These are phyloP conservation scores for Pentamera pediparva DNA, from an alignment of 53 echinoderm and acorn worm species.

Conservation along the genomic window DNA sequence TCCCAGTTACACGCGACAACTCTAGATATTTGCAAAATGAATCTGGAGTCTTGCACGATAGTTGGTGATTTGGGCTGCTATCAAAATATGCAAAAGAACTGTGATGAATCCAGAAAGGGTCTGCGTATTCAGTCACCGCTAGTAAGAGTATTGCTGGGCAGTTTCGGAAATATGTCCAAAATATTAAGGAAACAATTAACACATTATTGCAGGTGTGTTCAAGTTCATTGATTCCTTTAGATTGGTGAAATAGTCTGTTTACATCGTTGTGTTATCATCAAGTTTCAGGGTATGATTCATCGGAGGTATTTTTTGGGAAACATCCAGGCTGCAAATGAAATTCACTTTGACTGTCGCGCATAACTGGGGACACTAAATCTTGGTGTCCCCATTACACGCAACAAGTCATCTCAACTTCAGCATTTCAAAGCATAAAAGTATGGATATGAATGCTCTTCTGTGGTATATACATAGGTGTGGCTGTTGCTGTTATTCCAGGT, in stretches of 20 bases:
- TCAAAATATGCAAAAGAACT: not conserved
- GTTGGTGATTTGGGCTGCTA: slow-evolving; percentile 7
- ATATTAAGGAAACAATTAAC: slow-evolving; percentile 10
- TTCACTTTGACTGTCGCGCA: slow-evolving; percentile 13
- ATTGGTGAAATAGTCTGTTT: slow-evolving; percentile 9
- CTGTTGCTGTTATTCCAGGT: slow-evolving; percentile 1
- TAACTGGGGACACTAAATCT: slow-evolving; percentile 8
- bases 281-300: slow-evolving; percentile 3
- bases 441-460: slow-evolving; percentile 5
- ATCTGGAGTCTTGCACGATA: slow-evolving; percentile 5
- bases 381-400: slow-evolving; percentile 4
- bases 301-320: slow-evolving; percentile 2
- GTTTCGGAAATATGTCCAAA: not conserved
- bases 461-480: slow-evolving; percentile 5
- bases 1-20: slow-evolving; percentile 7
- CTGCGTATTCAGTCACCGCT: slow-evolving; percentile 2
- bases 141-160: slow-evolving; percentile 4
- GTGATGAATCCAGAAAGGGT: slow-evolving; percentile 2
- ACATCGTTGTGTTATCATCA: slow-evolving; percentile 5
- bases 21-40: slow-evolving; percentile 10
- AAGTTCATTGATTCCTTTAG: not conserved
- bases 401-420: slow-evolving; percentile 5
- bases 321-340: not conserved
- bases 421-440: slow-evolving; percentile 13
- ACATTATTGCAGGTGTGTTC: slow-evolving; percentile 5